Evolutionary conservation across 1,140 invertebrate genomes (phyloP).

Genomic region (Lasioglossum albipes): DNA sequence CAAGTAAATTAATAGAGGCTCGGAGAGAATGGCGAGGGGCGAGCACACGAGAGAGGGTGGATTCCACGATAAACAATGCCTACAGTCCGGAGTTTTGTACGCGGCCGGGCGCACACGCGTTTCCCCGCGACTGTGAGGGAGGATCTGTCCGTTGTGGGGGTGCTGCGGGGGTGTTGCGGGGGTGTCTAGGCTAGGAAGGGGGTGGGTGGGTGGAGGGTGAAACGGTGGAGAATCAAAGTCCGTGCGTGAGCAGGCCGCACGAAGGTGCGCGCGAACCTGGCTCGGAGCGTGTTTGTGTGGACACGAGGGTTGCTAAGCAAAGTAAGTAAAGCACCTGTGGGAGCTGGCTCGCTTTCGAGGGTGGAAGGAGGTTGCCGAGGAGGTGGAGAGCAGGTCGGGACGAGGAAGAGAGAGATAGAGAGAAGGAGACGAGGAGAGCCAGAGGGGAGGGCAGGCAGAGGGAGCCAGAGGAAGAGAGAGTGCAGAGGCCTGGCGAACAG

Average conservation of each 20-base stretch:
- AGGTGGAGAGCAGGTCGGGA: conserved; percentile 27
- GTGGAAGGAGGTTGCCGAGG: conserved; percentile 50
- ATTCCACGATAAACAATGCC: conserved; percentile 76
- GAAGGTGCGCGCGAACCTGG: conserved; percentile 48
- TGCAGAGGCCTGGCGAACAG: conserved; percentile 65
- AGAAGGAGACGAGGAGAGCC: conserved; percentile 16
- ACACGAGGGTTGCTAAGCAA: conserved; percentile 71
- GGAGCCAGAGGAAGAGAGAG: conserved; percentile 52
- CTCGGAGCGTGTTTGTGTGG: conserved; percentile 35
- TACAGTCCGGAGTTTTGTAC: conserved; percentile 34
- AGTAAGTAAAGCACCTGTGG: conserved; percentile 76
- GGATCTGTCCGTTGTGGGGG: background rate
- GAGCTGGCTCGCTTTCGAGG: conserved; percentile 65
- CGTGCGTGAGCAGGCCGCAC: background rate
- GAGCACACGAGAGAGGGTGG: conserved; percentile 51
- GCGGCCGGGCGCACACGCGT: conserved; percentile 30
- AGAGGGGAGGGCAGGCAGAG: conserved; percentile 28
- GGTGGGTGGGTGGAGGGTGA: conserved; percentile 8
- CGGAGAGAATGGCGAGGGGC: conserved; percentile 47
- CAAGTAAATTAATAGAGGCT: conserved; percentile 78
- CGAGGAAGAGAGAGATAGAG: conserved; percentile 30
- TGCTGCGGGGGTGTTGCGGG: background rate
- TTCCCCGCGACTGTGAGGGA: conserved; percentile 1
- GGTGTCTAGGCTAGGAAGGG: background rate
- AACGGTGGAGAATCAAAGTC: conserved; percentile 28